Conservation (phyloP, 1,140 invertebrate species). For the Delia radicum region DNA sequence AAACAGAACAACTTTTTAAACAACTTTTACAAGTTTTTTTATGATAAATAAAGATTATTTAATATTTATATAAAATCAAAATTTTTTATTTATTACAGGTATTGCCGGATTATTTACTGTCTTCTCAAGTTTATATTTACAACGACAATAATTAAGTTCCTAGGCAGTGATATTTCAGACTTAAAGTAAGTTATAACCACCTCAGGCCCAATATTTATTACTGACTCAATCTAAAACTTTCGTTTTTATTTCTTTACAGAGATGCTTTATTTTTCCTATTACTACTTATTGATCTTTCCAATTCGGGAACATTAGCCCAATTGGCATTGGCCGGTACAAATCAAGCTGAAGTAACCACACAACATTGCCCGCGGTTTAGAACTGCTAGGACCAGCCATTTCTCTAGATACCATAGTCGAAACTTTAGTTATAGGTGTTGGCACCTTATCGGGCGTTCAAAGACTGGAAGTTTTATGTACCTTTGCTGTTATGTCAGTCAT, state of each 20-base stretch:
- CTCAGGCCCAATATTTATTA: too few relatives aligned
- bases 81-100: constrained; percentile 59
- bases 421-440: constrained; percentile 90
- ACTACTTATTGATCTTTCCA: constrained; percentile 89
- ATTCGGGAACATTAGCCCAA: constrained; percentile 84
- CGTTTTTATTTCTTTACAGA: constrained; percentile 59
- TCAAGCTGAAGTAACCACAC: constrained; percentile 69
- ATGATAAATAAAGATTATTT: too few relatives aligned
- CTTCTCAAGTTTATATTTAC: constrained; percentile 86
- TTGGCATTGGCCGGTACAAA: constrained; percentile 79
- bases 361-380: constrained; percentile 87
- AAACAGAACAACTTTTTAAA: too few relatives aligned
- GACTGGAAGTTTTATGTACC: constrained; percentile 85
- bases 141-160: constrained; percentile 77
- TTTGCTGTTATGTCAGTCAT: constrained; percentile 91
- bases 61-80: neutral
- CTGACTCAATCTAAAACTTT: neutral
- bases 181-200: constrained; percentile 69
- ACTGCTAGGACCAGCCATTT: constrained; percentile 65
- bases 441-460: constrained; percentile 82
- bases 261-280: constrained; percentile 92
- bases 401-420: constrained; percentile 85
- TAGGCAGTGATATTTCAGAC: constrained; percentile 75
- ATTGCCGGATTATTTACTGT: constrained; percentile 84
- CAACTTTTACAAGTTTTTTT: too few relatives aligned